Percentiles rank a stretch among this genome's conserved stretches.
Conservation (phyloP, 2,113 vertebrate species). For the Ranitomeya variabilis region DNA sequence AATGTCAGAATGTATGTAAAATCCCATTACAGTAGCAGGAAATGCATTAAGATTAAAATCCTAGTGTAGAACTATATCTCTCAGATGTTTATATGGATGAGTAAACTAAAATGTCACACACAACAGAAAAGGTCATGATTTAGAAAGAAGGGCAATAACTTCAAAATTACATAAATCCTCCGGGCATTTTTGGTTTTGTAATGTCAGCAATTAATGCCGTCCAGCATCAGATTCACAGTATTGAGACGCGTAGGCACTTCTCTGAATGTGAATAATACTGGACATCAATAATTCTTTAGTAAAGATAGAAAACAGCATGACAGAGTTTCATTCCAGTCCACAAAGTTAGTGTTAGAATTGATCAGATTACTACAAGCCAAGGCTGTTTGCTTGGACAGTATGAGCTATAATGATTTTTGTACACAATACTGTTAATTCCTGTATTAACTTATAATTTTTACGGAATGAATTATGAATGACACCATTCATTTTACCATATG, state of each 20-base stretch:
- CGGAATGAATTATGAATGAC: no score
- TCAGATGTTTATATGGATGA: neutral
- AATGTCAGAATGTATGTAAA: neutral
- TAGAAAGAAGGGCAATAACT: neutral
- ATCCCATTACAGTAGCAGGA: neutral
- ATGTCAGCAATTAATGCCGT: neutral
- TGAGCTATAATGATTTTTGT: no score
- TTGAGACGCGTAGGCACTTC: neutral
- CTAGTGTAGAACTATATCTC: neutral
- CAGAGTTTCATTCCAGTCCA: neutral
- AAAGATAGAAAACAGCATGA: neutral
- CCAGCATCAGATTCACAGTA: neutral
- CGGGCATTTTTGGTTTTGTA: neutral
- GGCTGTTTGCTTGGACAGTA: no score
- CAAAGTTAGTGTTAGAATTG: neutral
- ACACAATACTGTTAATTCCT: no score
- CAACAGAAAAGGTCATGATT: neutral
- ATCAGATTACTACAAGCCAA: neutral
- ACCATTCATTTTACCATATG: no score
- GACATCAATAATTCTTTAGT: neutral
- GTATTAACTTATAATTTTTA: no score
- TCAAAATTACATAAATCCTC: neutral
- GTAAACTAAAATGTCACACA: conserved; percentile 1
- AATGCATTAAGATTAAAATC: neutral
- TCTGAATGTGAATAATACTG: neutral